Conservation (phyloP, 2,113 vertebrate species). For the Equus quagga region DNA sequence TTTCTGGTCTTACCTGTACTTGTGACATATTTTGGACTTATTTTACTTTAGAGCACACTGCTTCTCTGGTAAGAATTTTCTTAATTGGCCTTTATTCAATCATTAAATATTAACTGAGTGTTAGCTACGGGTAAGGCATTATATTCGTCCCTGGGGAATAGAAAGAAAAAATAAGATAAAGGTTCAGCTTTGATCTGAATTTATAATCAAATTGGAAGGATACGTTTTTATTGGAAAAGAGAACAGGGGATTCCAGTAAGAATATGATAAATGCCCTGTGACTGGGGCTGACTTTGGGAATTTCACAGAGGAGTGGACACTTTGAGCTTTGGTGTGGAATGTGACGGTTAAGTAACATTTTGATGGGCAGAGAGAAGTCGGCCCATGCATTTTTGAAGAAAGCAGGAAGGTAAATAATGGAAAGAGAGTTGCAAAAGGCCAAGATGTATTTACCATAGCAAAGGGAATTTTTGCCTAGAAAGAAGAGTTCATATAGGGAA, state of each 20-base stretch:
- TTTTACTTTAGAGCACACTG: constrained; percentile 29
- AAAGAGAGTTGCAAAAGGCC: neutral
- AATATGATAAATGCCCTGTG: neutral
- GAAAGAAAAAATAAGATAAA: constrained; percentile 63
- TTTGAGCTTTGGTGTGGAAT: neutral
- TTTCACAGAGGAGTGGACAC: neutral
- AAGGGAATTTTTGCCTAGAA: neutral
- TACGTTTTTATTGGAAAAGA: neutral
- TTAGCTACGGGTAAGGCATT: constrained; percentile 36
- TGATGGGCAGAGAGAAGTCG: neutral
- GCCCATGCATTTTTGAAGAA: neutral
- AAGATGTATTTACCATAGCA: neutral
- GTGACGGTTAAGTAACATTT: neutral
- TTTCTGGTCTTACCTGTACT: constrained; percentile 14
- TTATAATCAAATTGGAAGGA: constrained; percentile 44
- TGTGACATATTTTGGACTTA: constrained; percentile 1
- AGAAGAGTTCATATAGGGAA: neutral
- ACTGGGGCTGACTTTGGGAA: neutral
- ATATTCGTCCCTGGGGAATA: constrained; percentile 30
- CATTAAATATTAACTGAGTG: constrained; percentile 73
- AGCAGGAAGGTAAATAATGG: neutral
- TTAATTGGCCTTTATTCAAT: constrained; percentile 58
- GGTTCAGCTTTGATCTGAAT: constrained; percentile 47
- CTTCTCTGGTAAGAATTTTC: neutral
- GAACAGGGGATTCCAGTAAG: neutral